These are phyloP conservation scores for Dolichoris vasculosae DNA, from an alignment of 1,140 invertebrate genomes.

Conservation along the genomic window DNA sequence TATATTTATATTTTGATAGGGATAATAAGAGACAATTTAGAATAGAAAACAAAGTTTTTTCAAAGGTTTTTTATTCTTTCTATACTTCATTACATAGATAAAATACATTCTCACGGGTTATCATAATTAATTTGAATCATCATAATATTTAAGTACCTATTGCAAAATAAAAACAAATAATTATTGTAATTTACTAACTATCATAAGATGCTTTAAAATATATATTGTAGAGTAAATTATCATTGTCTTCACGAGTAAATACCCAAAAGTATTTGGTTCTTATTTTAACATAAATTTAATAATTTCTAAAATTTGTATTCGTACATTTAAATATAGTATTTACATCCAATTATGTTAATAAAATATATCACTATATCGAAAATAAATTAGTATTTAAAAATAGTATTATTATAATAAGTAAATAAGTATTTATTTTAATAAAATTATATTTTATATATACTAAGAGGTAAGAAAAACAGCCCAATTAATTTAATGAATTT, in stretches of 20 bases:
- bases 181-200: conserved; percentile 41
- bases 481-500: too few species aligned
- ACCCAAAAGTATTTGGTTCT: background rate
- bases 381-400: too few species aligned
- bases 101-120: conserved; percentile 47
- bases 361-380: too few species aligned
- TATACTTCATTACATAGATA: conserved; percentile 40
- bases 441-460: too few species aligned
- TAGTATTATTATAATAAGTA: too few species aligned
- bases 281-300: too few species aligned
- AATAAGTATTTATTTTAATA: too few species aligned
- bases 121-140: conserved; percentile 56
- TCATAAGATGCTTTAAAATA: conserved; percentile 35
- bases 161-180: conserved; percentile 33
- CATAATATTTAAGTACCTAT: conserved; percentile 42
- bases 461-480: too few species aligned
- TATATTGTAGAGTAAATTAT: conserved; percentile 51
- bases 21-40: background rate
- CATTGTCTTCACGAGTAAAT: conserved; percentile 55
- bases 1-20: background rate
- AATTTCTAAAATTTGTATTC: background rate
- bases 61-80: conserved; percentile 35
- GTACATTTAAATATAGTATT: background rate
- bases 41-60: background rate
- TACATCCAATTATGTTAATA: too few species aligned